Conservation (phyloP, 2,113 vertebrate species). For the Myrmecophaga tridactyla region DNA sequence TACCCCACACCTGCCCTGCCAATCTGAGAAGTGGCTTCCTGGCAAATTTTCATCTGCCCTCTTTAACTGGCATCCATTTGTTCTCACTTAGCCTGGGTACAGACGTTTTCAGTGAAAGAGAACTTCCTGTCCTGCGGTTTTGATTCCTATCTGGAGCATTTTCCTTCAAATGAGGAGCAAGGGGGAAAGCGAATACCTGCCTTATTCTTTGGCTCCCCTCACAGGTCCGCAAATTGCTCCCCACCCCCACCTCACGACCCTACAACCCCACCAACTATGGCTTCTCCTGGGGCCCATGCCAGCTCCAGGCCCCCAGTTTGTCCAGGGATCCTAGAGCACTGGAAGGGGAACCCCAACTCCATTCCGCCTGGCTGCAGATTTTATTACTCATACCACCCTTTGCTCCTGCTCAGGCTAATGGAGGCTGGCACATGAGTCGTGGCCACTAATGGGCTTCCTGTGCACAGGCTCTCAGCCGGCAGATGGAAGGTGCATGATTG, state of each 20-base stretch:
- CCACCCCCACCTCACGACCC: accelerated
- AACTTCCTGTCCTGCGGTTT: background rate
- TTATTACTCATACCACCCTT: slow-evolving; percentile 74
- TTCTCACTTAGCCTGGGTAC: background rate
- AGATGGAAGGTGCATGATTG: slow-evolving; percentile 72
- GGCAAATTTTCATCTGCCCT: background rate
- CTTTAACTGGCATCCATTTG: background rate
- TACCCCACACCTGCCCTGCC: no score
- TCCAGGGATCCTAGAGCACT: slow-evolving; percentile 29
- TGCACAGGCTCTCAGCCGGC: slow-evolving; percentile 68
- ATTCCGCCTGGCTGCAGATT: slow-evolving; percentile 53
- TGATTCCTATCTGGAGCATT: background rate
- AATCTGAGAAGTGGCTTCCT: background rate
- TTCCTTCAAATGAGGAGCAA: background rate
- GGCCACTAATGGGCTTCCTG: slow-evolving; percentile 74
- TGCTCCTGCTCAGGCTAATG: slow-evolving; percentile 78
- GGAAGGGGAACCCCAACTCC: background rate
- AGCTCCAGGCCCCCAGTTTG: background rate
- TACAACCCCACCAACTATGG: no score
- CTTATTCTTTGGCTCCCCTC: slow-evolving; percentile 51
- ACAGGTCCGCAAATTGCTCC: background rate
- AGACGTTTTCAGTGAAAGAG: background rate
- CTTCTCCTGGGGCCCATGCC: background rate
- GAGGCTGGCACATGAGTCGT: slow-evolving; percentile 67
- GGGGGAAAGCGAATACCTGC: background rate